These are phyloP conservation scores for Catharus ustulatus DNA, from an alignment of 2,797 vertebrate species.

Conservation along the genomic window DNA sequence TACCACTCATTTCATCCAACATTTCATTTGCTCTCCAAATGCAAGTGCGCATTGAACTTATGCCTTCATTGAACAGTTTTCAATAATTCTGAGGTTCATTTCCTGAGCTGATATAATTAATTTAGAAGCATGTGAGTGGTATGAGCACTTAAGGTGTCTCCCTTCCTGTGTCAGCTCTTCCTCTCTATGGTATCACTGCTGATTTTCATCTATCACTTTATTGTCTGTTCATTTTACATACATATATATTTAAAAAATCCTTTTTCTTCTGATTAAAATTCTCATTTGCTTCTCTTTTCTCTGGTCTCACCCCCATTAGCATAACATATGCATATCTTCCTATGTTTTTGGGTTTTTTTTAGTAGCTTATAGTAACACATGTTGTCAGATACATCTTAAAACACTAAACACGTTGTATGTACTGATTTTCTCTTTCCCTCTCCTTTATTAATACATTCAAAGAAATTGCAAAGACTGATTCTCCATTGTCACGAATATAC, in stretches of 20 bases:
- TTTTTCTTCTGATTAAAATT: not conserved
- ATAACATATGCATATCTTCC: not conserved
- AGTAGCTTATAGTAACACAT: not conserved
- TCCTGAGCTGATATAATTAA: conserved; percentile 37
- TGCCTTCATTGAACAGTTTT: not conserved
- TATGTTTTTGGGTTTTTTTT: not conserved
- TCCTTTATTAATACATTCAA: not conserved
- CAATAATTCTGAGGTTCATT: not conserved
- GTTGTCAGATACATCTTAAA: not conserved
- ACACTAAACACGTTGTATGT: not conserved
- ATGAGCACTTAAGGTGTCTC: not conserved
- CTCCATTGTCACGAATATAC: not conserved
- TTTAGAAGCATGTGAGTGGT: not conserved
- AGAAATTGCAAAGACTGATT: not conserved
- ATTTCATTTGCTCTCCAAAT: not conserved
- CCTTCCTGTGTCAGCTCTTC: not conserved
- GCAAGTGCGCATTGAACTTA: not conserved
- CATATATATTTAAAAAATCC: not conserved
- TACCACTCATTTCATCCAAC: not conserved
- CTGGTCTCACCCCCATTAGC: not conserved
- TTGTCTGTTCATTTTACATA: not conserved
- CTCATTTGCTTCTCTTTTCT: not conserved
- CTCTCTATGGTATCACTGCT: not conserved
- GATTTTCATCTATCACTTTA: not conserved
- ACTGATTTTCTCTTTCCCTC: not conserved